Base-by-base conservation (phyloP, 2,888 invertebrate genomes). In the Thera obeliscata region DNA sequence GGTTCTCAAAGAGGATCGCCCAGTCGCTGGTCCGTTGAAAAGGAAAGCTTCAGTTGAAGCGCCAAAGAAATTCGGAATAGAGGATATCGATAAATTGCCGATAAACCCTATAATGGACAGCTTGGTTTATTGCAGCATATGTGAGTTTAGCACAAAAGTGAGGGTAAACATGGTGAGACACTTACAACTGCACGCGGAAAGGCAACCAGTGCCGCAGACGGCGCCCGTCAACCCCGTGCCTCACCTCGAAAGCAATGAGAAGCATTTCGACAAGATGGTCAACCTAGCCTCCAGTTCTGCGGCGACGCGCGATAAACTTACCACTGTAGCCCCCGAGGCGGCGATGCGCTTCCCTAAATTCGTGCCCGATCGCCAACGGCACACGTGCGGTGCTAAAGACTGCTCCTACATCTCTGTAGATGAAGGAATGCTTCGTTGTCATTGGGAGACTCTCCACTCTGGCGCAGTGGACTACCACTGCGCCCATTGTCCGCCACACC, bases 191-290 rank as follows among this genome's bases (percentile, higher is more conserved):
- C 97, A 98, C 83, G 94, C 92, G 9, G 92, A 95, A 61, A 95
- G 95, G 73, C 95, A 95, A 71, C 94, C 93, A 0, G 96, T 95
- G 6, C 95, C 96, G 0, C 94, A 94, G 63, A 95, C 94, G 0
- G 96, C 96, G 11, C 97, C 97, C 0, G 95, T 97, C 0, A 97
- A 97, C 91, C 97, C 97, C 0, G 97, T 97, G 5, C 97, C 96
- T 0, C 97, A 96, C 81, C 89, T 97, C 49, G 96, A 96, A 74
- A 95, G 95, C 52, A 96, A 96, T 73, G 97, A 97, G 81, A 95
- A 95, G 74, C 96, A 97, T 94, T 97, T 97, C 80, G 97, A 97
- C 83, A 96, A 96, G 83, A 97, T 97, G 97, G 94, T 96, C 0
- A 97, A 97, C 83, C 93, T 97, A 22, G 97, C 97, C 0, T 95